Base-by-base conservation (phyloP, 2,888 invertebrate species). In the Deilephila elpenor region DNA sequence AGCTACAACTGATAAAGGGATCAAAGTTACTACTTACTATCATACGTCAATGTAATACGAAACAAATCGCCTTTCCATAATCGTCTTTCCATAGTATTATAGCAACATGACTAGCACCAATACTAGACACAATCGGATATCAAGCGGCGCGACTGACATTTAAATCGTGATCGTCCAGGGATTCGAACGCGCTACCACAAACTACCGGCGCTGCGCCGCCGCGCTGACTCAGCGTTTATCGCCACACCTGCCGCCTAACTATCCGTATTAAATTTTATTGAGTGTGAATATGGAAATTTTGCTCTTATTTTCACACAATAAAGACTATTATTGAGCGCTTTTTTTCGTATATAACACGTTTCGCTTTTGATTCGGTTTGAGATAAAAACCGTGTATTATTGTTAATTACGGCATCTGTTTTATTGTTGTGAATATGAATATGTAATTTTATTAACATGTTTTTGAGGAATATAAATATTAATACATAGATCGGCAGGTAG, bases 111-210 rank as follows among this genome's bases (percentile, higher is more conserved):
- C 93, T 91, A 79, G 90, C 89, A 80, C 79, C 76, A 83, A 80
- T 83, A 80, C 78, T 83, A 84, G 74, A 77, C 79, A 87, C 89
- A 91, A 92, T 91, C 92, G 91, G 91, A 91, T 93, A 93, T 93
- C 92, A 92, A 92, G 93, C 93, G 93, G 94, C 81, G 89, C 88
- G 84, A 88, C 89, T 93, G 94, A 94, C 94, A 93, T 93, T 92
- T 93, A 94, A 93, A 94, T 94, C 93, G 93, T 94, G 94, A 93
- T 93, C 91, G 87, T 86, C 86, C 87, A 85, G 88, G 81, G 90
- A 88, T 82, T 88, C 89, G 84, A 91, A 91, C 89, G 87, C 84
- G 94, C 94, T 94, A 94, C 94, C 88, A 90, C 83, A 83, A 83
- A 93, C 94, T 94, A 94, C 94, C 91, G 93, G 90, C 44, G 44